phyloP scores from a whole-genome alignment of 2,888 invertebrate genomes.

The Atrina japonica region DNA sequence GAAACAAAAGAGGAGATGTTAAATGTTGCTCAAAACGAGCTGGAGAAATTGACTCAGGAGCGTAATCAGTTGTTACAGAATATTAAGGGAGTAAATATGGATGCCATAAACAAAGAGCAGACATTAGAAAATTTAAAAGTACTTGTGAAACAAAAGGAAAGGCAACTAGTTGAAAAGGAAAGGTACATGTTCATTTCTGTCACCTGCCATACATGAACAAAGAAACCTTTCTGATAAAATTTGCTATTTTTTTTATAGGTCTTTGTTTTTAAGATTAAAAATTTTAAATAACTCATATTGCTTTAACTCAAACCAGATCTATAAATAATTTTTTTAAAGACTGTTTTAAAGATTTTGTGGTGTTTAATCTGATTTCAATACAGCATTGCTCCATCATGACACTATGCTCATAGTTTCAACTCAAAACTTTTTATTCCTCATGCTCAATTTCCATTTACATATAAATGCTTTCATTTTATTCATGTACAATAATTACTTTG shows the following conservation, averaged over 20 bases:
- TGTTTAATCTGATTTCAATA: no score
- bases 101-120: background rate
- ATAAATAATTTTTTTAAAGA: no score
- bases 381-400: no score
- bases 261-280: background rate
- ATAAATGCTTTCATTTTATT: no score
- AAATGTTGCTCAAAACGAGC: constrained; percentile 34
- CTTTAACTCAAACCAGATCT: no score
- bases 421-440: no score
- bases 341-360: no score
- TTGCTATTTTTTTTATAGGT: background rate
- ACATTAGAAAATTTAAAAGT: background rate
- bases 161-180: constrained; percentile 36
- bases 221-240: no score
- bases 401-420: no score
- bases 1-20: constrained; percentile 62
- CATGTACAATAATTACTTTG: no score
- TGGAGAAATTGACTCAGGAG: background rate
- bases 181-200: constrained; percentile 26
- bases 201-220: background rate
- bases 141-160: background rate
- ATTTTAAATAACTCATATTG: background rate
- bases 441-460: no score
- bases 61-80: background rate
- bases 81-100: background rate